Base-by-base conservation (phyloP, 2,113 vertebrate species). In the Pleuronectes platessa region DNA sequence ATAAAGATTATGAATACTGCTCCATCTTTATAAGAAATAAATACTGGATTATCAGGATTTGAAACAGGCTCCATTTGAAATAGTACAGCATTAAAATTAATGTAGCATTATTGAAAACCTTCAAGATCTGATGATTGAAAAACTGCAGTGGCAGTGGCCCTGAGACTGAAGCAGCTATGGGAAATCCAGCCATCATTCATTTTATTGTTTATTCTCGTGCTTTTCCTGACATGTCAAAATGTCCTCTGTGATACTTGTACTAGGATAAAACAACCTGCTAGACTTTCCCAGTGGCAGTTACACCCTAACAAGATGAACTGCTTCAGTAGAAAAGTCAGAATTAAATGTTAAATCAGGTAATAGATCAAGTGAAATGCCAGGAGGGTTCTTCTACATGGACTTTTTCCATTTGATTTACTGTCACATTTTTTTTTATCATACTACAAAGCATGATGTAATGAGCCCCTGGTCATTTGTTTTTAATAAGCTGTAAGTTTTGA, bases 321-420 rank as follows among this genome's bases (percentile, higher is more conserved):
- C 45, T 31, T 31, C 18, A 62, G 35, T 10, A n/a, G 49, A 51
- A 47, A 18, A 51, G 47, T 51, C 47, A 51, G 27, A 47, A 61
- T 68, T 40, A 51, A 79, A 68, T 68, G 68, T 40, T 47, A 37
- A 56, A 40, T 40, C 0, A 21, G 24, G 13, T 68, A 2, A 68
- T 68, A 61, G 13, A 35, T 79, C 61, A 67, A 9, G 10, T 67
- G 3, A 47, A 53, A 79, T 45, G 53, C 20, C 47, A 24, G 27
- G 18, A 40, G 15, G 45, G 12, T 47, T 47, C 12, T 51, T 51
- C 47, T 17, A 17, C 5, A 18, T 17, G 47, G n/a, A 54, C 20
- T 15, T n/a, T 42, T 54, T 54, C 13, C 10, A 21, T 54, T 47
- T 53, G 5, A 20, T 47, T 51, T 51, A 0, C 14, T 7, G 17